Evolutionary conservation across 2,797 vertebrate species (phyloP).

Genomic region (Urosaurus nigricauda): DNA sequence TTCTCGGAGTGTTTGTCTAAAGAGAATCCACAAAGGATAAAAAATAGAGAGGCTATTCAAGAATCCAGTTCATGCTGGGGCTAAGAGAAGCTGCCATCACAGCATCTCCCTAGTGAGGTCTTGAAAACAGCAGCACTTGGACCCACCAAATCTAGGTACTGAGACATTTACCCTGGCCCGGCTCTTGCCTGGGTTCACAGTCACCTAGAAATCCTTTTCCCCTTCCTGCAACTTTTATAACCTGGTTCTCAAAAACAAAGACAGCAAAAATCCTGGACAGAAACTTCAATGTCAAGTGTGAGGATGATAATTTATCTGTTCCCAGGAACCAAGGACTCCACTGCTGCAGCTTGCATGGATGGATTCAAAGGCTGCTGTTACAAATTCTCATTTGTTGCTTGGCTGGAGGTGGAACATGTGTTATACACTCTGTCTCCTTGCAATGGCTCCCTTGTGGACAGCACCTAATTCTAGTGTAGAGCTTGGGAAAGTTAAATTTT

Average conservation of each 20-base stretch:
- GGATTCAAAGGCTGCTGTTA: neutral
- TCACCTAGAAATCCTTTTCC: neutral
- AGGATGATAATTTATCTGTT: neutral
- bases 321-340: neutral
- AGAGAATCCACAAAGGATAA: too few species aligned
- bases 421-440: neutral
- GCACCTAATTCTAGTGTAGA: too few species aligned
- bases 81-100: too few species aligned
- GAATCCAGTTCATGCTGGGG: too few species aligned
- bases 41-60: too few species aligned
- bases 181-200: neutral
- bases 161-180: neutral
- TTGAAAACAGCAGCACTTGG: neutral
- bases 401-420: neutral
- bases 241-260: neutral
- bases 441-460: neutral
- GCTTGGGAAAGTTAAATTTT: too few species aligned
- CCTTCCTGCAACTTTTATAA: too few species aligned
- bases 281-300: neutral
- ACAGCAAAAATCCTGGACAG: too few species aligned
- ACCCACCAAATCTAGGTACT: neutral
- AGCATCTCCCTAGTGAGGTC: neutral
- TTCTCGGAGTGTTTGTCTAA: too few species aligned
- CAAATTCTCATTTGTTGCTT: neutral
- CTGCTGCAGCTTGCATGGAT: neutral